A percentile compares a stretch with the other conserved stretches of the same genome.
Evolutionary conservation across 2,113 vertebrate species (phyloP).

Genomic region (Heterochromis multidens): DNA sequence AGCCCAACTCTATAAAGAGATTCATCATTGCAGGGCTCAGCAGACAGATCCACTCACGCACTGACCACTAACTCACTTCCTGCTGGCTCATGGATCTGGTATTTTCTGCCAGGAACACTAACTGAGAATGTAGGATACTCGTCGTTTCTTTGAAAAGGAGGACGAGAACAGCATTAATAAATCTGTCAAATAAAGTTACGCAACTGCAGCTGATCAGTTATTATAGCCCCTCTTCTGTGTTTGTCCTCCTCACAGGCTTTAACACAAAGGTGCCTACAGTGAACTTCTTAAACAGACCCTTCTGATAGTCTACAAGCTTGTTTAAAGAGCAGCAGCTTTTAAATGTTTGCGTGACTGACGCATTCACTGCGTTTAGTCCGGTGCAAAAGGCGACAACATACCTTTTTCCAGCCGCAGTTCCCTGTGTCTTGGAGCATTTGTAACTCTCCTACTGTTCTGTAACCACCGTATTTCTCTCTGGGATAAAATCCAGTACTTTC

Average conservation of each 20-base stretch:
- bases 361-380: constrained; percentile 7
- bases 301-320: not conserved
- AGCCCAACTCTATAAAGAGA: constrained; percentile 43
- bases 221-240: not conserved
- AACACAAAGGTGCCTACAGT: not conserved
- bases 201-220: not conserved
- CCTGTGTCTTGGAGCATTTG: not conserved
- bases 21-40: constrained; percentile 39
- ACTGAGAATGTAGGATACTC: not conserved
- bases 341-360: constrained; percentile 13
- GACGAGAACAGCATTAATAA: not conserved
- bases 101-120: not conserved
- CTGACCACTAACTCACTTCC: constrained; percentile 25
- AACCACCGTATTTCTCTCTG: not conserved
- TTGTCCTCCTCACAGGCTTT: not conserved
- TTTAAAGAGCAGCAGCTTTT: not conserved
- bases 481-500: not conserved
- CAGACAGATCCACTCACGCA: constrained; percentile 16
- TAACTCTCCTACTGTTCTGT: not conserved
- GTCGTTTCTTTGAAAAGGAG: not conserved
- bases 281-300: not conserved
- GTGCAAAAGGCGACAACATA: constrained; percentile 5
- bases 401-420: constrained; percentile 24
- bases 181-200: constrained; percentile 26
- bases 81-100: constrained; percentile 29